Evolutionary conservation across 2,888 invertebrate species (phyloP).

Genomic region (Myathropa florea): DNA sequence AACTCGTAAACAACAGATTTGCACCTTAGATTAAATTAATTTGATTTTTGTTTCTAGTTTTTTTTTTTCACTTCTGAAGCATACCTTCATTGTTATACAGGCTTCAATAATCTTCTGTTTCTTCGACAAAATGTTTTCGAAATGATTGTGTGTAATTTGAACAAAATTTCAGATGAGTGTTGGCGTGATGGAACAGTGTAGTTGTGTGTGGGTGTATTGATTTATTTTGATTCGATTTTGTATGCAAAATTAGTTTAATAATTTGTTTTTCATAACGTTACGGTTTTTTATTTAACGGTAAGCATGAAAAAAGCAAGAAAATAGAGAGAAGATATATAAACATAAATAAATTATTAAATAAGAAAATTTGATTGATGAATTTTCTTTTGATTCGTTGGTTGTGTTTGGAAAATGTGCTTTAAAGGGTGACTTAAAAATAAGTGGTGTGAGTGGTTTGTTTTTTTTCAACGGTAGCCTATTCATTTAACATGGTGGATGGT

Average conservation of each 20-base stretch:
- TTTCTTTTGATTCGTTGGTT: constrained; percentile 8
- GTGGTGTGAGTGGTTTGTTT: not conserved
- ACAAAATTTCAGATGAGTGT: constrained; percentile 65
- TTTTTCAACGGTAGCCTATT: not conserved
- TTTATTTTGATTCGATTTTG: constrained; percentile 61
- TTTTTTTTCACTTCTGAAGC: constrained; percentile 74
- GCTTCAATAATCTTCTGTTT: constrained; percentile 95
- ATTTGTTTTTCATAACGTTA: constrained; percentile 71
- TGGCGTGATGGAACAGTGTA: constrained; percentile 68
- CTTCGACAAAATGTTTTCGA: constrained; percentile 81
- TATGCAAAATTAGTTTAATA: constrained; percentile 72
- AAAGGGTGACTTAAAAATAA: constrained; percentile 11
- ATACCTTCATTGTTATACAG: constrained; percentile 96
- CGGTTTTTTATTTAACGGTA: constrained; percentile 67
- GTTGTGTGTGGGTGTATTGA: constrained; percentile 70
- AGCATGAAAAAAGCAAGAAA: constrained; percentile 71
- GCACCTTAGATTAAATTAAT: constrained; percentile 63
- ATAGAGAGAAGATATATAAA: constrained; percentile 67
- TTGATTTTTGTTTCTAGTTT: constrained; percentile 22
- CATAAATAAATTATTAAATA: constrained; percentile 57
- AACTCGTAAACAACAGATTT: constrained; percentile 63
- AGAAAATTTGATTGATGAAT: constrained; percentile 16
- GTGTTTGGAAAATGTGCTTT: constrained; percentile 20
- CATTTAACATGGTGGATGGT: not conserved
- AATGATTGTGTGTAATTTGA: constrained; percentile 71